A percentile compares a stretch with the other conserved stretches of the same genome.
phyloP scores from a whole-genome alignment of 1,140 invertebrate species.

The Tetraneura akinire region DNA sequence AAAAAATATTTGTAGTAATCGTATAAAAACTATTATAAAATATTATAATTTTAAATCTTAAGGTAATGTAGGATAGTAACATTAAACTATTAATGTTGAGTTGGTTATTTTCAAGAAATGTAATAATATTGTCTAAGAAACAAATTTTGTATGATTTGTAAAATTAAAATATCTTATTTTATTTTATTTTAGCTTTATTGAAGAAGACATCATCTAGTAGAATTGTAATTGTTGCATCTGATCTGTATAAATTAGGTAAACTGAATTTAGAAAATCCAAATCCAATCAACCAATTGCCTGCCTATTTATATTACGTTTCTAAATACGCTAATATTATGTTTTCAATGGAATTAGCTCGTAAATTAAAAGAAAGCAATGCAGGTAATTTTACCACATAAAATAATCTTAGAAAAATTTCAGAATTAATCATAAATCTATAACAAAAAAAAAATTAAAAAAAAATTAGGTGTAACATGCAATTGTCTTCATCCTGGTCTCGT shows the following conservation, averaged over 20 bases:
- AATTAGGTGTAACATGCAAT: conserved; percentile 72
- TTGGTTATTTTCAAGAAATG: too few relatives aligned
- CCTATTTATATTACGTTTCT: conserved; percentile 78
- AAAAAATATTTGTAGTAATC: too few relatives aligned
- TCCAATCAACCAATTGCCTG: conserved; percentile 69
- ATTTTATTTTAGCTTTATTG: conserved; percentile 68
- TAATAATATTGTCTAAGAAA: too few relatives aligned
- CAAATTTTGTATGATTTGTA: too few relatives aligned
- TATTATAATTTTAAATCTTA: too few relatives aligned
- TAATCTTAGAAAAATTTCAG: too few relatives aligned
- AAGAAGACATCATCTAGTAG: conserved; percentile 78
- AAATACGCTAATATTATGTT: conserved; percentile 90
- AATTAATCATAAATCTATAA: too few relatives aligned
- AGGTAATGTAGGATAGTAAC: too few relatives aligned
- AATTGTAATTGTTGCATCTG: conserved; percentile 83
- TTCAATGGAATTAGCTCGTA: conserved; percentile 75
- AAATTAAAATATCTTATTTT: too few relatives aligned
- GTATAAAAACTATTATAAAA: too few relatives aligned
- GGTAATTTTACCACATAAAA: background rate
- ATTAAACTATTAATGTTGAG: too few relatives aligned
- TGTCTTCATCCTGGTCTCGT: conserved; percentile 86
- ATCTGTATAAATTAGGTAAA: conserved; percentile 73
- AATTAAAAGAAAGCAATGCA: conserved; percentile 68
- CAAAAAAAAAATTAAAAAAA: too few relatives aligned
- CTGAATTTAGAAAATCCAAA: conserved; percentile 80